Base-by-base conservation (phyloP, 2,888 invertebrate species). In the Siphlonurus alternatus region DNA sequence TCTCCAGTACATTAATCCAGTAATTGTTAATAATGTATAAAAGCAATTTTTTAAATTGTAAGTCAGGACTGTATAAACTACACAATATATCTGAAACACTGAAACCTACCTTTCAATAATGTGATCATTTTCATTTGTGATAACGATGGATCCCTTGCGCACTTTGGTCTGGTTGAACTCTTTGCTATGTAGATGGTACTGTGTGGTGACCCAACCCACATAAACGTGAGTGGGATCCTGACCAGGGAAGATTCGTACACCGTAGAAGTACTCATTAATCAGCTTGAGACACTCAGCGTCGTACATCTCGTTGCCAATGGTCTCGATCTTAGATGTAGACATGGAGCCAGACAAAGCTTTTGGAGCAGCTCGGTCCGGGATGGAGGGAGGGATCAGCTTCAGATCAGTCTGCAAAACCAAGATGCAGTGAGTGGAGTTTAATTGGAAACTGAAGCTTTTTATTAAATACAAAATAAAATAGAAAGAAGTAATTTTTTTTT, bases 171-270 rank as follows among this genome's bases (percentile, higher is more conserved):
- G 87, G 74, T 93, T 94, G 74, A 95, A 92, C 72, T 93, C 90
- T 70, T 88, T 89, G 66, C 92, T 93, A 72, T 92, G 90, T 62
- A 91, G 78, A 73, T 94, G 93, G 75, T 95, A 99, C 73, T 96
- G 95, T 0, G 99, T 96, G 0, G 97, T 98, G 62, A 99, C 98
- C 99, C 99, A 99, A 20, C 99, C 99, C 0, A 99, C 89, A 76
- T 93, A 98, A 23, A 98, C 93, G 73, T 93, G 91, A 0, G 88
- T 86, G 0, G 94, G 93, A 73, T 96, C 95, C 76, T 96, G 95
- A 64, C 95, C 95, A 53, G 96, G 95, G 76, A 92, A 95, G 67
- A 96, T 89, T 67, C 89, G 80, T 66, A 83, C 83, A 5, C 86
- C 85, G 73, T 95, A 99, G 76, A 96, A 98, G 77, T 97, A 99